Percentiles rank a stretch among this genome's conserved stretches.
phyloP scores from a whole-genome alignment of 2,797 vertebrate species.

The Centroberyx gerrardi region DNA sequence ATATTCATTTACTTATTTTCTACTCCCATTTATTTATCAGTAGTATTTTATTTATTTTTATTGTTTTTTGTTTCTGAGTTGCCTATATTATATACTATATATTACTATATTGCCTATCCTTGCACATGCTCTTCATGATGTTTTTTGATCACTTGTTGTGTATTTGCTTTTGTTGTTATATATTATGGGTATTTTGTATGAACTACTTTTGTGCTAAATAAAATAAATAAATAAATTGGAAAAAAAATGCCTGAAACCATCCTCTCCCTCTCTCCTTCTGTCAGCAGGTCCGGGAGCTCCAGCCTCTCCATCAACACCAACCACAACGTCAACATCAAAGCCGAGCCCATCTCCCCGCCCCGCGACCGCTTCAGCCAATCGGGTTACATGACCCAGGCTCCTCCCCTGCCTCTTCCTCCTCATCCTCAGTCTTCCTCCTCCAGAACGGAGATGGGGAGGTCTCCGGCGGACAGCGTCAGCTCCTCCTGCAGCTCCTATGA shows the following conservation, averaged over 20 bases:
- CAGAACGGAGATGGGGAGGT: conserved; percentile 90
- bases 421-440: conserved; percentile 52
- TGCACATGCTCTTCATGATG: too few relatives aligned
- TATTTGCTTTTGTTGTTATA: too few relatives aligned
- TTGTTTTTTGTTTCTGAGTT: too few relatives aligned
- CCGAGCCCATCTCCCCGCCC: conserved; percentile 94
- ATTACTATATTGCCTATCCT: too few relatives aligned
- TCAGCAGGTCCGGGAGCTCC: conserved; percentile 87
- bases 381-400: conserved; percentile 85
- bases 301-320: conserved; percentile 90
- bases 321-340: conserved; percentile 95
- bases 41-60: too few relatives aligned
- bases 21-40: too few relatives aligned
- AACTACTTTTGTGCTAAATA: too few relatives aligned
- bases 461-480: conserved; percentile 93
- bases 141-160: too few relatives aligned
- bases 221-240: too few relatives aligned
- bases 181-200: too few relatives aligned
- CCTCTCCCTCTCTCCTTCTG: not conserved
- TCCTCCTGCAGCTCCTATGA: conserved; percentile 97
- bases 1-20: too few relatives aligned
- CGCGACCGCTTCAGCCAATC: conserved; percentile 90
- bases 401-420: conserved; percentile 41
- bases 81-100: too few relatives aligned
- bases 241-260: not conserved